Conservation (phyloP, 2,797 vertebrate genomes). For the Silurus lanzhouensis region DNA sequence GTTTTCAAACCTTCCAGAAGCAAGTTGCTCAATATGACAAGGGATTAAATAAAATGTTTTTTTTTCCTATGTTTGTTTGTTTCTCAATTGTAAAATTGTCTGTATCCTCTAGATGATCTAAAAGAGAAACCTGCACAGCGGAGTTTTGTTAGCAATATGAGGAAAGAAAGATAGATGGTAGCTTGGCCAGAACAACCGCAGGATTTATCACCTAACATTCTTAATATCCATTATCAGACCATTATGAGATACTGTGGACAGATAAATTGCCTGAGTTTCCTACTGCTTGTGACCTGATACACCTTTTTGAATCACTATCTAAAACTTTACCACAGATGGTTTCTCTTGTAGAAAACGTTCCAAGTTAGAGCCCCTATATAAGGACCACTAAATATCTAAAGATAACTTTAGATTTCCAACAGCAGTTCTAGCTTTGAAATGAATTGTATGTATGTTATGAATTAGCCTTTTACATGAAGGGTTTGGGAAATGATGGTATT, state of each 20-base stretch:
- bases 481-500: background rate
- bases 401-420: background rate
- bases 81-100: background rate
- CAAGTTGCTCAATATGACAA: background rate
- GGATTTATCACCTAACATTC: conserved; percentile 1
- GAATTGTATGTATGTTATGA: background rate
- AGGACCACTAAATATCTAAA: background rate
- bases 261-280: background rate
- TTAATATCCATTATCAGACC: background rate
- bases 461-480: background rate
- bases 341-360: background rate
- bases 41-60: background rate
- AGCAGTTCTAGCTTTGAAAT: background rate
- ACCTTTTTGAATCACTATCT: conserved; percentile 11
- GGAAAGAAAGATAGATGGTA: background rate
- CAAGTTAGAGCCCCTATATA: background rate
- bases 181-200: background rate
- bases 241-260: background rate
- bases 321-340: conserved; percentile 12
- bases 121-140: background rate
- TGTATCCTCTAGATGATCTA: background rate
- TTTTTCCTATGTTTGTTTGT: no score
- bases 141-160: background rate
- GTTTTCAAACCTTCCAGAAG: background rate
- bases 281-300: background rate